These are phyloP conservation scores for Corbicula japonica DNA, from an alignment of 2,888 invertebrate genomes.

Conservation along the genomic window DNA sequence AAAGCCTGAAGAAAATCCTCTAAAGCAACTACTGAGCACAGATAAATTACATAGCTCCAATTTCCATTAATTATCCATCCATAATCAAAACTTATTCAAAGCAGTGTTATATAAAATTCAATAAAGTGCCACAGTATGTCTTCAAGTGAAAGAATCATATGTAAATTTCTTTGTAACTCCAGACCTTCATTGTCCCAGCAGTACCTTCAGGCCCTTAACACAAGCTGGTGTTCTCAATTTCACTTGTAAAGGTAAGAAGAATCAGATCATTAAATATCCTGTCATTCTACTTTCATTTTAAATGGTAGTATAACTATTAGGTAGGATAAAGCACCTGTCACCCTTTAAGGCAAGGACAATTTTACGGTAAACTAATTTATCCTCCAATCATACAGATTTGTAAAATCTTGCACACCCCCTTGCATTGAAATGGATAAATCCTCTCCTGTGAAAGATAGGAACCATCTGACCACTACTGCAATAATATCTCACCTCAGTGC, in stretches of 20 bases:
- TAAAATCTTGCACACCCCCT: conserved; percentile 20
- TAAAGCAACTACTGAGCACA: neutral
- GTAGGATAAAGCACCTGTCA: conserved; percentile 16
- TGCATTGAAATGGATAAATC: conserved; percentile 19
- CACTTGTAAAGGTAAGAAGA: no score
- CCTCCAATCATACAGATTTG: conserved; percentile 7
- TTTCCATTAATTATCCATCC: conserved; percentile 25
- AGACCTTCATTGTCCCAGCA: no score
- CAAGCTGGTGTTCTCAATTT: no score
- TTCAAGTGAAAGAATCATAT: no score
- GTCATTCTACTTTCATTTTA: conserved; percentile 38
- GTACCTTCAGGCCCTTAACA: no score
- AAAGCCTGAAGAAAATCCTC: no score
- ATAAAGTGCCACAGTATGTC: neutral
- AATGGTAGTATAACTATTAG: neutral
- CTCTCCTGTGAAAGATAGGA: conserved; percentile 26
- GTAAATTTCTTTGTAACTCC: no score
- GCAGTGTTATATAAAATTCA: neutral
- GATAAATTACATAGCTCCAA: conserved; percentile 4
- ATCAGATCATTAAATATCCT: conserved; percentile 2
- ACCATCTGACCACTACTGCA: conserved; percentile 34
- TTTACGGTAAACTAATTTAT: conserved; percentile 27
- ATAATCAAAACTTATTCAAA: conserved; percentile 32
- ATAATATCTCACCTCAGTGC: conserved; percentile 24
- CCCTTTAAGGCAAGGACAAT: conserved; percentile 6